These are phyloP conservation scores for Drosophila willistoni DNA, from an alignment of 1,140 invertebrate species.

Conservation along the genomic window DNA sequence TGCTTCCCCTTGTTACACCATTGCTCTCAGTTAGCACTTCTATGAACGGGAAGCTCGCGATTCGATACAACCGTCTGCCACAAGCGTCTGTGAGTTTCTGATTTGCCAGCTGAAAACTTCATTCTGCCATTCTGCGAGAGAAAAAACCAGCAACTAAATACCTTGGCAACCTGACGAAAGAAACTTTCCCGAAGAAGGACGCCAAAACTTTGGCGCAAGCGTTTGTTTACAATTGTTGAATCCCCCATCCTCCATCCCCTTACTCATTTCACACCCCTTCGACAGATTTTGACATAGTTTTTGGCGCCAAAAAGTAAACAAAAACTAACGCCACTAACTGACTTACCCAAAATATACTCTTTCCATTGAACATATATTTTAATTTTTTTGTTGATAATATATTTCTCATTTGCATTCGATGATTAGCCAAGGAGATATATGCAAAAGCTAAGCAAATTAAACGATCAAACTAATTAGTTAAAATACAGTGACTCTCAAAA, in stretches of 20 bases:
- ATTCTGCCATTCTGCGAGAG: constrained; percentile 42
- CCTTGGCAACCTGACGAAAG: constrained; percentile 75
- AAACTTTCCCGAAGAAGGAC: constrained; percentile 28
- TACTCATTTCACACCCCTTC: background rate
- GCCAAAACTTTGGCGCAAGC: constrained; percentile 58
- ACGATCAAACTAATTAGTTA: too few species aligned
- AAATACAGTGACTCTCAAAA: too few species aligned
- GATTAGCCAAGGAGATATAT: too few species aligned
- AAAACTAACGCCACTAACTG: background rate
- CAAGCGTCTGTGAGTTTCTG: constrained; percentile 81
- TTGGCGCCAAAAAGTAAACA: constrained; percentile 59
- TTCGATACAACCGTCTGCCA: constrained; percentile 74
- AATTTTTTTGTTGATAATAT: constrained; percentile 47
- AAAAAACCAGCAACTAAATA: constrained; percentile 33
- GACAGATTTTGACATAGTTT: constrained; percentile 25
- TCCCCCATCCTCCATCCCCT: constrained; percentile 17
- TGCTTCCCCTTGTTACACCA: background rate
- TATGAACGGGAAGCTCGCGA: constrained; percentile 8
- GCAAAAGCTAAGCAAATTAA: too few species aligned
- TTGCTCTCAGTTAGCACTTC: background rate
- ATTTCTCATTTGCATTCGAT: background rate
- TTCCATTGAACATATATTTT: background rate
- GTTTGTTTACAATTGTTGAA: constrained; percentile 83
- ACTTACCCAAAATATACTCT: too few species aligned
- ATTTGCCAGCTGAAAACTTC: constrained; percentile 63